Percentiles rank a stretch among this genome's conserved stretches.
Evolutionary conservation across 2,888 invertebrate species (phyloP).

Genomic region (Drosophila tripunctata): DNA sequence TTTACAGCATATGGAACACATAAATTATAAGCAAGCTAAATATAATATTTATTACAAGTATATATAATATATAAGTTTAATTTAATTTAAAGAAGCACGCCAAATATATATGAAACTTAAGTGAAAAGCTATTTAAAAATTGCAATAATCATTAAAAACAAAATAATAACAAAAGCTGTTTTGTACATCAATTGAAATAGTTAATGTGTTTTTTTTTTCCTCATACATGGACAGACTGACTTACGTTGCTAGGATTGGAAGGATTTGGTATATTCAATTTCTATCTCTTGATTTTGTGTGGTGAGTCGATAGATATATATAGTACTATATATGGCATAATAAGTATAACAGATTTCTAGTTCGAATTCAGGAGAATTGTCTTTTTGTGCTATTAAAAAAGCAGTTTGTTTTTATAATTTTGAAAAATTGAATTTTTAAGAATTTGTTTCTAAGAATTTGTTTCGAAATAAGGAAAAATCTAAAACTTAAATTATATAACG

Average conservation of each 20-base stretch:
- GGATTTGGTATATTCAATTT: slow-evolving; percentile 11
- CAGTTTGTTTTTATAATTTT: slow-evolving; percentile 4
- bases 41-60: slow-evolving; percentile 9
- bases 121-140: slow-evolving; percentile 30
- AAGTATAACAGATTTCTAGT: slow-evolving; percentile 1
- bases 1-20: slow-evolving; percentile 69
- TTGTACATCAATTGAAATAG: slow-evolving; percentile 30
- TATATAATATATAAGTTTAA: too few species aligned
- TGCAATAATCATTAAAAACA: slow-evolving; percentile 26
- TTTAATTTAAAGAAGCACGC: too few species aligned
- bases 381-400: slow-evolving; percentile 61
- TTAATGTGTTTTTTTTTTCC: slow-evolving; percentile 7
- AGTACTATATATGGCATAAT: slow-evolving; percentile 17
- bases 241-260: slow-evolving; percentile 25
- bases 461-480: not conserved
- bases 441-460: too few species aligned
- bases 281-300: slow-evolving; percentile 82
- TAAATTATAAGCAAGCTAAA: slow-evolving; percentile 62
- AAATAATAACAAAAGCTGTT: slow-evolving; percentile 33
- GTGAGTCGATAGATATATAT: slow-evolving; percentile 77
- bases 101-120: slow-evolving; percentile 52
- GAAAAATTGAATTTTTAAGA: not conserved
- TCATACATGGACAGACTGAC: slow-evolving; percentile 35
- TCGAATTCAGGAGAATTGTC: slow-evolving; percentile 2
- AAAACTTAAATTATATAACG: not conserved